phyloP scores from a whole-genome alignment of 2,888 invertebrate species.

The Tetanocera ferruginea region DNA sequence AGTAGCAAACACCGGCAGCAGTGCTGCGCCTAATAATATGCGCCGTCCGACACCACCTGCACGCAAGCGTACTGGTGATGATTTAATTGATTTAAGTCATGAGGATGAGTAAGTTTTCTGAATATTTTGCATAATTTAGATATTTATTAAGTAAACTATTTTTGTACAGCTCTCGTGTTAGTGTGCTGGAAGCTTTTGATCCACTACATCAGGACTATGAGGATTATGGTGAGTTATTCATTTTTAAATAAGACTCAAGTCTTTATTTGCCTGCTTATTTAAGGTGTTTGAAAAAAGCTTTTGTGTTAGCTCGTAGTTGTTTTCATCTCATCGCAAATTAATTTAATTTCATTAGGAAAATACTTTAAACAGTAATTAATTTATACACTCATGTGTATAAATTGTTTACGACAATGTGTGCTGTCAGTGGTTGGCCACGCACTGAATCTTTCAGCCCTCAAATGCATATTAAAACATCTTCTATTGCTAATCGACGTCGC shows the following conservation, averaged over 20 bases:
- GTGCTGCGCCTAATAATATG: not conserved
- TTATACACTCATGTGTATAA: too few species aligned
- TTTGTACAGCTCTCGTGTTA: slow-evolving; percentile 66
- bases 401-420: too few species aligned
- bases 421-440: too few species aligned
- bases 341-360: too few species aligned
- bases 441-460: too few species aligned
- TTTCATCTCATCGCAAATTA: not conserved
- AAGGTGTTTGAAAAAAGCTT: not conserved
- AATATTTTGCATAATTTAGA: not conserved
- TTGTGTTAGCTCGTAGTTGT: not conserved
- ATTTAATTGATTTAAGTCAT: slow-evolving; percentile 67
- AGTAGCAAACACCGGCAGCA: not conserved
- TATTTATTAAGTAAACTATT: slow-evolving; percentile 1
- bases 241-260: not conserved
- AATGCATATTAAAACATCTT: too few species aligned
- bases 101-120: slow-evolving; percentile 65
- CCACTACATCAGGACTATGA: slow-evolving; percentile 77
- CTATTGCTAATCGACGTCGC: too few species aligned
- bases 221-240: slow-evolving; percentile 51
- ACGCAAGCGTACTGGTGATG: slow-evolving; percentile 57
- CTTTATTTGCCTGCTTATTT: not conserved
- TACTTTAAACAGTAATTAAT: too few species aligned
- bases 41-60: slow-evolving; percentile 51
- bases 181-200: slow-evolving; percentile 87